These are phyloP conservation scores for Phalacrocorax carbo DNA, from an alignment of 2,113 vertebrate species.

Conservation along the genomic window DNA sequence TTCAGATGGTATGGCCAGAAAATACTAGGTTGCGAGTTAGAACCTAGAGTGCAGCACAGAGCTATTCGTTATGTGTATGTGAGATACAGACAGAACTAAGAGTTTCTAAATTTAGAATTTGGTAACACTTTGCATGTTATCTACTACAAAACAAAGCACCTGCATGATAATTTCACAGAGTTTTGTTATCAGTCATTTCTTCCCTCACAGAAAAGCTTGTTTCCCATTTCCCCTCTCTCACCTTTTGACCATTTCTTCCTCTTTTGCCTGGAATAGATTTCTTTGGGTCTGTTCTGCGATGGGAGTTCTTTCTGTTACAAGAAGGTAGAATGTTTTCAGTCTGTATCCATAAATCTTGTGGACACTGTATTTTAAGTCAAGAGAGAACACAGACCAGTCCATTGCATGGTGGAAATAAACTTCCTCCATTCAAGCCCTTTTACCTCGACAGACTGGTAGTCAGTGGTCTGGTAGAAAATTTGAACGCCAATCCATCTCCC, in stretches of 20 bases:
- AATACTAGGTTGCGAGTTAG: background rate
- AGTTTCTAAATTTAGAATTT: background rate
- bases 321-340: background rate
- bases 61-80: background rate
- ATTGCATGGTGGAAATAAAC: background rate
- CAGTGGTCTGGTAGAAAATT: background rate
- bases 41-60: background rate
- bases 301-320: background rate
- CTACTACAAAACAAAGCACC: background rate
- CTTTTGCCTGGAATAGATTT: background rate
- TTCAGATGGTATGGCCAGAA: background rate
- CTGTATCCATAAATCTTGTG: background rate
- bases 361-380: background rate
- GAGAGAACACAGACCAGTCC: background rate
- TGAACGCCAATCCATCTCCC: background rate
- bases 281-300: background rate
- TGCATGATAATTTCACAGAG: background rate
- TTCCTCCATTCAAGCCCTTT: background rate
- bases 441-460: background rate
- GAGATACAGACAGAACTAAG: background rate
- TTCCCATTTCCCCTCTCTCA: background rate
- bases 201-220: background rate
- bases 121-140: background rate
- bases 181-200: background rate
- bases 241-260: conserved; percentile 16